Conservation (phyloP, 2,797 vertebrate species). For the Spinus pinus region DNA sequence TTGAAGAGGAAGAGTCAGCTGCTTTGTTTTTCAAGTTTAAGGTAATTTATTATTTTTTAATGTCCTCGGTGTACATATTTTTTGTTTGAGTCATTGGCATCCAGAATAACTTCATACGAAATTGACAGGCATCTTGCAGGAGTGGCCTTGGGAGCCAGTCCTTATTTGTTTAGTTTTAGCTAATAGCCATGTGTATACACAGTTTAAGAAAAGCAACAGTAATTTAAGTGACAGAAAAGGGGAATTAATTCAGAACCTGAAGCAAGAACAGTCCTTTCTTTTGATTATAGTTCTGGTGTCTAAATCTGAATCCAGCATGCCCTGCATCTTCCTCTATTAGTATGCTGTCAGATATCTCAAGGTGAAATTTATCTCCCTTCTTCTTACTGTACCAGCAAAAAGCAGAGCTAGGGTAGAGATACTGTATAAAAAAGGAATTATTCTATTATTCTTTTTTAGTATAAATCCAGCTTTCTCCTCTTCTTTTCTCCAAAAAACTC, state of each 20-base stretch:
- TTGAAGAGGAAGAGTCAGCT: neutral
- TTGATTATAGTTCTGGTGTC: neutral
- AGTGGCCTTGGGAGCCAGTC: neutral
- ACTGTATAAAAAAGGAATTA: neutral
- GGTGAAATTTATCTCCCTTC: neutral
- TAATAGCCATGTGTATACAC: neutral
- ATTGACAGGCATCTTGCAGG: neutral
- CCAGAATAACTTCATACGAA: neutral
- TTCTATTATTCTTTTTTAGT: neutral
- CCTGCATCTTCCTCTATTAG: neutral
- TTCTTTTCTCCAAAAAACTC: neutral
- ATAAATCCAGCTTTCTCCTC: neutral
- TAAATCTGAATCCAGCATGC: neutral
- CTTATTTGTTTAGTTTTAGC: neutral
- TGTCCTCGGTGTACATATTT: neutral
- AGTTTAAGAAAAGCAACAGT: neutral
- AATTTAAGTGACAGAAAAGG: neutral
- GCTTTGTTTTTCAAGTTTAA: neutral
- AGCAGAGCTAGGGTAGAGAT: neutral
- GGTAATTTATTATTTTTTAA: neutral
- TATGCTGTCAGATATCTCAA: neutral
- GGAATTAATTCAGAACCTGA: constrained; percentile 32
- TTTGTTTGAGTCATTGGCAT: neutral
- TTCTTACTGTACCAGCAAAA: neutral
- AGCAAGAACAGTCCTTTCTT: neutral